These are phyloP conservation scores for Vollenhovia emeryi DNA, from an alignment of 1,140 invertebrate genomes.

Conservation along the genomic window DNA sequence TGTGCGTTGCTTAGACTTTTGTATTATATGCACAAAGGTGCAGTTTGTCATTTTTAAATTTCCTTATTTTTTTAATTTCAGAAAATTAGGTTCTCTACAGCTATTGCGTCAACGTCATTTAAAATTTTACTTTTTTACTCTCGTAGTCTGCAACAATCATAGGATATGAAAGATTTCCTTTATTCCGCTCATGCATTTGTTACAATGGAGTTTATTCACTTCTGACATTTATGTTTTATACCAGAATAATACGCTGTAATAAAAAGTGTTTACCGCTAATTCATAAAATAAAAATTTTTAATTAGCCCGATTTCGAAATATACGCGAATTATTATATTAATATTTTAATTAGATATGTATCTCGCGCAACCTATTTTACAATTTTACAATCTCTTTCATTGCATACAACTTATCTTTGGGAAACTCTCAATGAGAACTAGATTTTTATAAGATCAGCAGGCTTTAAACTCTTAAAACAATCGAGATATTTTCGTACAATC, in stretches of 20 bases:
- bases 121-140: not conserved
- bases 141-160: not conserved
- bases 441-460: not conserved
- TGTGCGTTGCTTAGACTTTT: not conserved
- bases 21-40: not conserved
- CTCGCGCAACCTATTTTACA: not conserved
- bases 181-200: not conserved
- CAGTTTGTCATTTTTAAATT: not conserved
- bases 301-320: not conserved
- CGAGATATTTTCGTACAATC: not conserved
- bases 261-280: not conserved
- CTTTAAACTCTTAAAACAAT: not conserved
- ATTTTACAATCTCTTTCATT: not conserved
- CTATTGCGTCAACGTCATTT: no score
- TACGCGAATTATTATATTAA: not conserved
- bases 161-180: not conserved
- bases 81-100: not conserved
- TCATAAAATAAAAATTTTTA: not conserved
- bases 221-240: not conserved
- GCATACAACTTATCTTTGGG: not conserved
- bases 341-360: constrained; percentile 37
- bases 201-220: not conserved
- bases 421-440: constrained; percentile 13
- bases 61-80: not conserved
- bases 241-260: not conserved